These are phyloP conservation scores for Zaprionus taronus DNA, from an alignment of 1,140 invertebrate genomes.

Conservation along the genomic window DNA sequence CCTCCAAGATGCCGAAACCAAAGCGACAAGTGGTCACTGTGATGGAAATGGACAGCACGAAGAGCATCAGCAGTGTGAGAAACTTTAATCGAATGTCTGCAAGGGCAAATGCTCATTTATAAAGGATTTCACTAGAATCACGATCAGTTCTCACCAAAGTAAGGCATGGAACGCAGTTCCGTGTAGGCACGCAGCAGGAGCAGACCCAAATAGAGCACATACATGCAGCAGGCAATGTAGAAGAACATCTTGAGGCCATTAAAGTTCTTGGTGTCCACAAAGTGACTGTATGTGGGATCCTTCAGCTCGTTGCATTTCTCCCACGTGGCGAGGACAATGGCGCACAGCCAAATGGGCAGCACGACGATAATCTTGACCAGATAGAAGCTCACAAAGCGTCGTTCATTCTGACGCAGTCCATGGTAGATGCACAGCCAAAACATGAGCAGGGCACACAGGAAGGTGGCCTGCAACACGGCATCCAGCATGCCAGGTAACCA, in stretches of 20 bases:
- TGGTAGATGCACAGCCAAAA: conserved; percentile 96
- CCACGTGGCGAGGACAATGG: conserved; percentile 94
- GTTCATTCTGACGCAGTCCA: conserved; percentile 96
- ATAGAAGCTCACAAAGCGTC: conserved; percentile 94
- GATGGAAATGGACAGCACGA: conserved; percentile 92
- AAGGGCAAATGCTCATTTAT: neutral
- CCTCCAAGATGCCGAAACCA: conserved; percentile 94
- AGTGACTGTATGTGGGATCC: conserved; percentile 97
- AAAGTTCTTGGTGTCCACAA: conserved; percentile 94
- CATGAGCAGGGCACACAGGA: conserved; percentile 93
- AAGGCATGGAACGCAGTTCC: conserved; percentile 97
- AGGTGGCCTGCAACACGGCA: conserved; percentile 95
- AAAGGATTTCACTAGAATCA: neutral
- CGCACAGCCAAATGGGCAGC: conserved; percentile 93
- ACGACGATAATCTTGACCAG: conserved; percentile 95
- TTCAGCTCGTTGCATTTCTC: conserved; percentile 94
- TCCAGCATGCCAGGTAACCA: conserved; percentile 96
- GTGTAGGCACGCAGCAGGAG: conserved; percentile 95
- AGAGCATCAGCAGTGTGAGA: conserved; percentile 93
- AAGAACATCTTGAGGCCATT: conserved; percentile 95
- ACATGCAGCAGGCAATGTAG: conserved; percentile 92
- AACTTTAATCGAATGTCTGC: conserved; percentile 96
- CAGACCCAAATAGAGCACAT: conserved; percentile 93
- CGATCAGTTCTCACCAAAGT: conserved; percentile 91
- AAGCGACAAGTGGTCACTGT: conserved; percentile 93